These are phyloP conservation scores for Bungarus multicinctus DNA, from an alignment of 2,113 vertebrate genomes.

Conservation along the genomic window DNA sequence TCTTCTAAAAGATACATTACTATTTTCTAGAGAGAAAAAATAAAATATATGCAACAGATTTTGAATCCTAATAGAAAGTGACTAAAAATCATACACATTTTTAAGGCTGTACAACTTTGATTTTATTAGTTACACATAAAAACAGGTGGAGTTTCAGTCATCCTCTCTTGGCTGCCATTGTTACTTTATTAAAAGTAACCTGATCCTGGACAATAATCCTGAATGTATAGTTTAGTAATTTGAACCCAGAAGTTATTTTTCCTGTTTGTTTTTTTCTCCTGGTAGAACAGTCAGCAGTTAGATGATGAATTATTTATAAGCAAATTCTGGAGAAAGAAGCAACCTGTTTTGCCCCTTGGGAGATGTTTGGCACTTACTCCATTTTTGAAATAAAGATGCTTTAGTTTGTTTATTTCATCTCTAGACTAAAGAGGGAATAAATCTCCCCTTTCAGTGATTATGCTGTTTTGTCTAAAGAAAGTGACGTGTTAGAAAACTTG, in stretches of 20 bases:
- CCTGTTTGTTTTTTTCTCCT: not conserved
- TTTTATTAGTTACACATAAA: not conserved
- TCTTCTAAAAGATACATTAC: not conserved
- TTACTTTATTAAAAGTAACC: not conserved
- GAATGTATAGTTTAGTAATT: not conserved
- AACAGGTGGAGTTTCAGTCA: accelerated
- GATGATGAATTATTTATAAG: not conserved
- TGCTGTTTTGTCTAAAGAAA: not conserved
- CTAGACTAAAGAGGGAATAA: not conserved
- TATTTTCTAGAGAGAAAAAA: not conserved
- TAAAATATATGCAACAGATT: not conserved
- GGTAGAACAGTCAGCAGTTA: conserved; percentile 8
- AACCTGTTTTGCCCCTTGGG: conserved; percentile 42
- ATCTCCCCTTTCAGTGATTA: not conserved
- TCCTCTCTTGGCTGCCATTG: not conserved
- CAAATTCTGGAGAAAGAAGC: conserved; percentile 3
- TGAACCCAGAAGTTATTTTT: not conserved
- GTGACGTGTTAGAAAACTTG: not conserved
- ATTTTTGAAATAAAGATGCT: conserved; percentile 36
- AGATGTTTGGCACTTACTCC: conserved; percentile 24
- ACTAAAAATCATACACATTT: accelerated
- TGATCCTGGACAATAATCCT: not conserved
- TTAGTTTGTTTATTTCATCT: accelerated
- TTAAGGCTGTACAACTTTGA: not conserved
- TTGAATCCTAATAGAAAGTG: not conserved